phyloP scores from a whole-genome alignment of 2,797 vertebrate species.

The Alfaro cultratus region DNA sequence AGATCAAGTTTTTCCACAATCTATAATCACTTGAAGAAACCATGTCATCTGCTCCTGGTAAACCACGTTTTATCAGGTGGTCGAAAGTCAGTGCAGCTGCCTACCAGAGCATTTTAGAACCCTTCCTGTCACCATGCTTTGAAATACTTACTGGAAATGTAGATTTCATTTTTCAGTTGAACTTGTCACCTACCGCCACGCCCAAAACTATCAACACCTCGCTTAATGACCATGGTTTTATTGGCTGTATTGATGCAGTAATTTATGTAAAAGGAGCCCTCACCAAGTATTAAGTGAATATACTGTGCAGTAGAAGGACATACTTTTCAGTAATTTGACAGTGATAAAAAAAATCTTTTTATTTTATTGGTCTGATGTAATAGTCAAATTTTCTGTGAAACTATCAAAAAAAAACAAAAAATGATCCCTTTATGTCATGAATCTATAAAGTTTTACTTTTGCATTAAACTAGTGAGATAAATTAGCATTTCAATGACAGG shows the following conservation, averaged over 20 bases:
- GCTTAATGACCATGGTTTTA: not conserved
- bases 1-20: not conserved
- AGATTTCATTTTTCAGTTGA: not conserved
- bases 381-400: not conserved
- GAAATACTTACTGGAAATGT: not conserved
- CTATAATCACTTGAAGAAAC: not conserved
- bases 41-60: not conserved
- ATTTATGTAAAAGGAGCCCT: not conserved
- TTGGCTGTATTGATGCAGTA: not conserved
- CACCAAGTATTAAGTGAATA: not conserved
- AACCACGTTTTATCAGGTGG: not conserved
- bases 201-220: not conserved
- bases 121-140: not conserved
- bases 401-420: not conserved
- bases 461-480: not conserved
- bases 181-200: not conserved
- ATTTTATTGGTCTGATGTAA: not conserved
- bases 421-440: not conserved
- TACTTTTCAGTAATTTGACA: not conserved
- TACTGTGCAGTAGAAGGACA: not conserved
- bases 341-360: not conserved
- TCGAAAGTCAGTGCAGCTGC: not conserved
- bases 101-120: not conserved
- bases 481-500: not conserved
- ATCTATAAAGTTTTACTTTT: not conserved